Evolutionary conservation across 2,113 vertebrate species (phyloP).

Genomic region (Pelusios castaneus): DNA sequence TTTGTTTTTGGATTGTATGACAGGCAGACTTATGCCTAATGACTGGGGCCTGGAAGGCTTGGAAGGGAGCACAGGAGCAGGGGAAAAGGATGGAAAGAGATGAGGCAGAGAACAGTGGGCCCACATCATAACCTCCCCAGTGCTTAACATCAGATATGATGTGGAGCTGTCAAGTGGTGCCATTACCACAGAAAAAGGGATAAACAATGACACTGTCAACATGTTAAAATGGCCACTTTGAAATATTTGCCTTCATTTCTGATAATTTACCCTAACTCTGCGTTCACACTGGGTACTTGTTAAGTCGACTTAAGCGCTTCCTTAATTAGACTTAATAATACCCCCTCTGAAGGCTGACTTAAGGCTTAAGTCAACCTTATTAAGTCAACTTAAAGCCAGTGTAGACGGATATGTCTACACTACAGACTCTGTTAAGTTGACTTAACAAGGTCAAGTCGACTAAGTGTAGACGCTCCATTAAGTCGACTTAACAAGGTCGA

Average conservation of each 20-base stretch:
- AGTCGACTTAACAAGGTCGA: too few relatives aligned
- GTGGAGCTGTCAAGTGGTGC: not conserved
- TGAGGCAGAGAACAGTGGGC: not conserved
- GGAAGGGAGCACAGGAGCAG: not conserved
- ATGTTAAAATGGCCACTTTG: not conserved
- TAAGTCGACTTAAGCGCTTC: too few relatives aligned
- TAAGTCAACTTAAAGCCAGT: too few relatives aligned
- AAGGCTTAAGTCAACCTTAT: too few relatives aligned
- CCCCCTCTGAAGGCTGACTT: too few relatives aligned
- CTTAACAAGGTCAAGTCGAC: too few relatives aligned
- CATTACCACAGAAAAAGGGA: not conserved
- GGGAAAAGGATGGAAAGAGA: not conserved
- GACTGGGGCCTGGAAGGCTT: rapidly evolving
- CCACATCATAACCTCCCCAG: not conserved
- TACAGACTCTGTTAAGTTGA: too few relatives aligned
- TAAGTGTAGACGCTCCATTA: too few relatives aligned
- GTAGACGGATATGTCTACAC: too few relatives aligned
- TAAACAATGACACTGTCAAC: not conserved
- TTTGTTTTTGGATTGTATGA: not conserved
- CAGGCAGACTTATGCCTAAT: rapidly evolving
- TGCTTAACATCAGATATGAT: not conserved
- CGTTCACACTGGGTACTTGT: too few relatives aligned
- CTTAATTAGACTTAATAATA: too few relatives aligned
- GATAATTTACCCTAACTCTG: not conserved
- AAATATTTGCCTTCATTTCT: not conserved